phyloP scores from a whole-genome alignment of 2,797 vertebrate species.

The Neopelma chrysocephalum region DNA sequence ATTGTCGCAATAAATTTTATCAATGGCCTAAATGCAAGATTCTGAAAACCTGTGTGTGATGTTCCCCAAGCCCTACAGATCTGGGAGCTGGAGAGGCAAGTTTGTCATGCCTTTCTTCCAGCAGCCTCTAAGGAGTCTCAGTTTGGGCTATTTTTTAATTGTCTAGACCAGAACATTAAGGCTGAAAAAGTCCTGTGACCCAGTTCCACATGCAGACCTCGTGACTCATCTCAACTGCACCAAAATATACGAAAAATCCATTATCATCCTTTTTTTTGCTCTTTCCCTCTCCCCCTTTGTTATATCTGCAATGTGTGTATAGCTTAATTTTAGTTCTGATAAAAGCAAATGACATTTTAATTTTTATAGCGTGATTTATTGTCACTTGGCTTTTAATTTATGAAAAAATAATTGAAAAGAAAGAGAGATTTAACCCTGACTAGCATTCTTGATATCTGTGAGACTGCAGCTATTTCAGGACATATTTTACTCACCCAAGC shows the following conservation, averaged over 20 bases:
- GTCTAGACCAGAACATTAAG: neutral
- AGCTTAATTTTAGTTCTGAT: constrained; percentile 14
- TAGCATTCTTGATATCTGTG: neutral
- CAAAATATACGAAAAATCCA: neutral
- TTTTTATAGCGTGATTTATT: constrained; percentile 40
- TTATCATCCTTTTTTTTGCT: neutral
- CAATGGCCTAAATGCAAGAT: neutral
- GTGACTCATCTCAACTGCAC: neutral
- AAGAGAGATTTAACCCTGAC: constrained; percentile 31
- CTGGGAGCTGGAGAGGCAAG: neutral
- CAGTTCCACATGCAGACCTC: neutral
- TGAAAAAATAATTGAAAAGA: constrained; percentile 33
- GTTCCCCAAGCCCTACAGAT: neutral
- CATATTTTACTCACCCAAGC: constrained; percentile 26
- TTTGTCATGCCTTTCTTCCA: neutral
- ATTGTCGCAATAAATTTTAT: neutral
- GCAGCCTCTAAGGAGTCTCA: neutral
- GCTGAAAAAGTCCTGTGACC: neutral
- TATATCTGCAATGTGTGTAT: neutral
- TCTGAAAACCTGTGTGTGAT: neutral
- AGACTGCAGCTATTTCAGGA: neutral
- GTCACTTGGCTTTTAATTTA: constrained; percentile 40
- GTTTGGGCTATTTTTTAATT: neutral
- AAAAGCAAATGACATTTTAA: constrained; percentile 38
- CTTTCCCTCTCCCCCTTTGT: neutral